These are phyloP conservation scores for Athripsodes cinereus DNA, from an alignment of 2,888 invertebrate genomes.

Conservation along the genomic window DNA sequence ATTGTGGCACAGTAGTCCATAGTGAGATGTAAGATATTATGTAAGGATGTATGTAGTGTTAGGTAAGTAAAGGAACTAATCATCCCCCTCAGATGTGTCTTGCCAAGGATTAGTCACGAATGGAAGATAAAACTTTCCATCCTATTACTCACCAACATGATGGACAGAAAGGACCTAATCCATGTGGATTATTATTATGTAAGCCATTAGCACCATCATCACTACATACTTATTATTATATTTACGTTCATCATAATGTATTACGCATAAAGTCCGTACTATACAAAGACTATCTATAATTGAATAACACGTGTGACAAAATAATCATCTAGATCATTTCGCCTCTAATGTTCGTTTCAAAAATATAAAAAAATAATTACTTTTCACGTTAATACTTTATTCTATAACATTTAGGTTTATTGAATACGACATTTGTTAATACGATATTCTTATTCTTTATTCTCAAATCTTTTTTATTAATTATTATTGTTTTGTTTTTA, in stretches of 20 bases:
- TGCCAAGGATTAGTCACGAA: not conserved
- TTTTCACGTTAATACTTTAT: not conserved
- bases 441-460: not conserved
- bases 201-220: not conserved
- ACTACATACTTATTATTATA: not conserved
- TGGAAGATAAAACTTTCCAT: conserved; percentile 24
- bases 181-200: not conserved
- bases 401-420: not conserved
- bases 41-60: too few relatives aligned
- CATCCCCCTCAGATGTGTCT: not conserved
- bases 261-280: too few relatives aligned
- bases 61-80: too few relatives aligned
- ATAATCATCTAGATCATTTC: too few relatives aligned
- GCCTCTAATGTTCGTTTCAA: too few relatives aligned
- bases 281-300: too few relatives aligned
- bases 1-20: too few relatives aligned
- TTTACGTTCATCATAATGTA: too few relatives aligned
- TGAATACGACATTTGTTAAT: not conserved
- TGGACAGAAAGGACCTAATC: conserved; percentile 10
- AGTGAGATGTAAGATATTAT: too few relatives aligned
- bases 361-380: not conserved
- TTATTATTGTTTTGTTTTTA: too few relatives aligned
- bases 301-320: too few relatives aligned
- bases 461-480: not conserved
- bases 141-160: conserved; percentile 17